phyloP scores from a whole-genome alignment of 1,140 invertebrate species.

The Scaptomyza montana region DNA sequence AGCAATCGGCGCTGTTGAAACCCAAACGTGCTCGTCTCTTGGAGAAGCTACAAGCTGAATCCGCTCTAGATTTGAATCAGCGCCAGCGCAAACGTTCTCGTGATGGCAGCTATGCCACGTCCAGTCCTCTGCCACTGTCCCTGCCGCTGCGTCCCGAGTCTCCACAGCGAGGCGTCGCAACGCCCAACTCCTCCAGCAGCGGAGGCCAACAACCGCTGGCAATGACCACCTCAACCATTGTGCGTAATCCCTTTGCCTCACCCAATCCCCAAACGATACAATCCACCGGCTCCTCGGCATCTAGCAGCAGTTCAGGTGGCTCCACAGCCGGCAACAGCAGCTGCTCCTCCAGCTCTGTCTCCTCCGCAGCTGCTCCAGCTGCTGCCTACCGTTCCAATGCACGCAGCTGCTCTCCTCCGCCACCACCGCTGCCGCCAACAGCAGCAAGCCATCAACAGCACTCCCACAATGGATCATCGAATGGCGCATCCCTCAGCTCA shows the following conservation, averaged over 20 bases:
- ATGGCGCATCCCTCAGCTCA: conserved; percentile 40
- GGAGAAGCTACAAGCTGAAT: conserved; percentile 44
- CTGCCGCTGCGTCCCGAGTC: conserved; percentile 78
- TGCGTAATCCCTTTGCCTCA: conserved; percentile 79
- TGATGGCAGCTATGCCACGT: conserved; percentile 83
- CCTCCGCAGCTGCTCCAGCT: conserved; percentile 12
- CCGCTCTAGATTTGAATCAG: conserved; percentile 64
- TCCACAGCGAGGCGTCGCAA: conserved; percentile 16
- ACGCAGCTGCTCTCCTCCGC: conserved; percentile 18
- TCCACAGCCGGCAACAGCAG: conserved; percentile 15
- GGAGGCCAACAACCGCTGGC: conserved; percentile 65
- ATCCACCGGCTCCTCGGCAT: conserved; percentile 11
- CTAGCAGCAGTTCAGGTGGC: conserved; percentile 32
- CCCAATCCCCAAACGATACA: conserved; percentile 66
- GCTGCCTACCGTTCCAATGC: conserved; percentile 8
- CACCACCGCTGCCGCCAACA: conserved; percentile 40
- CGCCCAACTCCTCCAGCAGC: conserved; percentile 8
- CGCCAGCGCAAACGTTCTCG: conserved; percentile 71
- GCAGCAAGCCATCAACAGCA: conserved; percentile 26
- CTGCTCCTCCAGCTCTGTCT: conserved; percentile 23
- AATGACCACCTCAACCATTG: conserved; percentile 79
- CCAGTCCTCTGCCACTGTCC: conserved; percentile 84
- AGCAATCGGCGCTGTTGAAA: conserved; percentile 64
- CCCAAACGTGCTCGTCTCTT: conserved; percentile 65
- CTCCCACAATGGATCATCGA: conserved; percentile 40